A percentile compares a stretch with the other conserved stretches of the same genome.
Evolutionary conservation across 1,140 invertebrate genomes (phyloP).

Genomic region (Zaprionus africanus): DNA sequence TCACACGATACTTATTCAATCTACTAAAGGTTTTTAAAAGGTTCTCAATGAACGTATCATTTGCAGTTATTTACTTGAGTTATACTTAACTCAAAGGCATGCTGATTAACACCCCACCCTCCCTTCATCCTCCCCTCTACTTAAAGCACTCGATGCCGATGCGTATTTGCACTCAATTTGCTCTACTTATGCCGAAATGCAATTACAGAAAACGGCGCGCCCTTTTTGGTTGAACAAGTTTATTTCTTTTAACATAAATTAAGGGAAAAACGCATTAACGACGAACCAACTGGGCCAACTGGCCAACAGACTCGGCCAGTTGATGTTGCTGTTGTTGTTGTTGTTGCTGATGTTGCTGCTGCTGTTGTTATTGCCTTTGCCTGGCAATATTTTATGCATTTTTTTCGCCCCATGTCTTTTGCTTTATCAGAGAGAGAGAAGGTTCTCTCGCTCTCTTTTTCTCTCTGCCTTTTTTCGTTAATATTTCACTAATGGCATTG

Average conservation of each 20-base stretch:
- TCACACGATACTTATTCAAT: too few relatives aligned
- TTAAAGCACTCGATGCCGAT: background rate
- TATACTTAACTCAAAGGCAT: background rate
- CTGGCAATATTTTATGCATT: constrained; percentile 25
- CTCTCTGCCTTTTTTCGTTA: constrained; percentile 66
- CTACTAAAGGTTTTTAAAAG: too few relatives aligned
- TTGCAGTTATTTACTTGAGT: background rate
- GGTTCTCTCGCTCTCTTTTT: constrained; percentile 35
- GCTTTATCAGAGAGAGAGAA: constrained; percentile 25
- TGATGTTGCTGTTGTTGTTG: background rate
- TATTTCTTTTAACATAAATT: constrained; percentile 34
- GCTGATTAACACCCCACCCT: background rate
- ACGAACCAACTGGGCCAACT: constrained; percentile 18
- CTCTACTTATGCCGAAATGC: constrained; percentile 18
- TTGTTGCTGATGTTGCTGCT: background rate
- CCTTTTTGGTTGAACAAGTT: constrained; percentile 7
- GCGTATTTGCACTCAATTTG: constrained; percentile 6
- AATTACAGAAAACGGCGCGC: constrained; percentile 4
- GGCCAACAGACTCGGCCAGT: background rate
- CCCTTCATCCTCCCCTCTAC: background rate
- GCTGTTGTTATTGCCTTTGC: background rate
- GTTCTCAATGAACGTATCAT: too few relatives aligned
- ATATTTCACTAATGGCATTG: constrained; percentile 83
- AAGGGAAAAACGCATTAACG: constrained; percentile 37
- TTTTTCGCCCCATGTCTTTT: constrained; percentile 32